Conservation (phyloP, 2,113 vertebrate species). For the Uria aalge region DNA sequence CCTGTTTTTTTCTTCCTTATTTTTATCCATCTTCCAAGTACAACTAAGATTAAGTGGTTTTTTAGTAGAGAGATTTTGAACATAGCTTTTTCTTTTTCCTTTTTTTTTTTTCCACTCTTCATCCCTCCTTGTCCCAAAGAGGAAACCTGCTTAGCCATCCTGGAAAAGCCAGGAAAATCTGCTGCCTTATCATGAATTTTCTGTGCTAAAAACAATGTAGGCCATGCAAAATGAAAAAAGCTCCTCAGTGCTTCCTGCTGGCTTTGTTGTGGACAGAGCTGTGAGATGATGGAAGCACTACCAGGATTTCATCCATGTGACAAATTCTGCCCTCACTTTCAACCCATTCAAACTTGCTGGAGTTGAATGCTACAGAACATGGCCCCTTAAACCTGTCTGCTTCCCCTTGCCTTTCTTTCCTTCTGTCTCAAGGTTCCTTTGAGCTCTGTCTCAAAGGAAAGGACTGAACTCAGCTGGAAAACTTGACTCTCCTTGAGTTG, state of each 20-base stretch:
- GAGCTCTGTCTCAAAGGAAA: neutral
- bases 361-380: neutral
- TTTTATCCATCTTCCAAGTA: constrained; percentile 39
- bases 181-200: neutral
- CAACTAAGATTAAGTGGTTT: constrained; percentile 7
- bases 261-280: neutral
- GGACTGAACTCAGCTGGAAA: neutral
- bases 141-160: neutral
- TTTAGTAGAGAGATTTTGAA: neutral
- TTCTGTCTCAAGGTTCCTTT: neutral
- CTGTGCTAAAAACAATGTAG: neutral
- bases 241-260: neutral
- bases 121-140: neutral
- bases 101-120: neutral
- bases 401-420: neutral
- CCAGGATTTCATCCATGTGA: neutral
- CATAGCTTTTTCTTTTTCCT: neutral
- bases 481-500: neutral
- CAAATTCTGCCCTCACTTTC: neutral
- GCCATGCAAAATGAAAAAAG: neutral
- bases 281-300: neutral
- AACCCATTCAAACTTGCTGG: neutral
- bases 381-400: neutral
- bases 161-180: neutral
- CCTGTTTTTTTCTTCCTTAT: constrained; percentile 23